Percentiles rank a stretch among this genome's conserved stretches.
These are phyloP conservation scores for Eupithecia vulgata DNA, from an alignment of 2,888 invertebrate species.

Conservation along the genomic window DNA sequence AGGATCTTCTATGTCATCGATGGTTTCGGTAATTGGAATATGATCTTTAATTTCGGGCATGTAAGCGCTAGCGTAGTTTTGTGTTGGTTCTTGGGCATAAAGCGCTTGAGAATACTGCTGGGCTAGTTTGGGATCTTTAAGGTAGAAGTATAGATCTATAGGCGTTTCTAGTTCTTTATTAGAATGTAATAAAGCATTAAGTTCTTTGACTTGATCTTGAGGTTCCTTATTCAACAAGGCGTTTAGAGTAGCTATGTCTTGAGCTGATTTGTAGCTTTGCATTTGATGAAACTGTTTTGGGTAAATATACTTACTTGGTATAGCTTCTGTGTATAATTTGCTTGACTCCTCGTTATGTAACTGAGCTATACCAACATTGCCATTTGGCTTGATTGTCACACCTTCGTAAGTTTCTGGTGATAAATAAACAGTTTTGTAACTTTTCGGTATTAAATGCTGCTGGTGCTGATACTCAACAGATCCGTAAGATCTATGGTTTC, in stretches of 20 bases:
- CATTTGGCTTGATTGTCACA: conserved; percentile 74
- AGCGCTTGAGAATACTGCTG: conserved; percentile 54
- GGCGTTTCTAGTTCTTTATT: conserved; percentile 60
- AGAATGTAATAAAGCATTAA: conserved; percentile 73
- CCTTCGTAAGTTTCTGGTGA: conserved; percentile 67
- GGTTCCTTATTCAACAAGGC: conserved; percentile 78
- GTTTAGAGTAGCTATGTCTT: conserved; percentile 73
- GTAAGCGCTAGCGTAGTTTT: conserved; percentile 59
- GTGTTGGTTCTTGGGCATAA: conserved; percentile 53
- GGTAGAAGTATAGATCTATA: conserved; percentile 69
- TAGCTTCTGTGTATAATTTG: conserved; percentile 61
- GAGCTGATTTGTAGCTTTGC: conserved; percentile 65
- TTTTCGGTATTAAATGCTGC: conserved; percentile 59
- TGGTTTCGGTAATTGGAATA: conserved; percentile 76
- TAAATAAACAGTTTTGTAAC: conserved; percentile 60
- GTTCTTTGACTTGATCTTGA: conserved; percentile 75
- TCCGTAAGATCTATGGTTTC: conserved; percentile 76
- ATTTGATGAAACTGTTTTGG: conserved; percentile 68
- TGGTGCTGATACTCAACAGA: conserved; percentile 63
- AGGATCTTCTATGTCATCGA: conserved; percentile 73
- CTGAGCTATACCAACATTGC: conserved; percentile 61
- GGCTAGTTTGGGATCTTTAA: conserved; percentile 59
- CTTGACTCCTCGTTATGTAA: conserved; percentile 50
- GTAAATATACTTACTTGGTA: conserved; percentile 65
- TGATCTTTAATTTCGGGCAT: conserved; percentile 60